Percentiles rank a stretch among this genome's conserved stretches.
phyloP scores from a whole-genome alignment of 2,888 invertebrate species.

The Cataglyphis altisquamis region DNA sequence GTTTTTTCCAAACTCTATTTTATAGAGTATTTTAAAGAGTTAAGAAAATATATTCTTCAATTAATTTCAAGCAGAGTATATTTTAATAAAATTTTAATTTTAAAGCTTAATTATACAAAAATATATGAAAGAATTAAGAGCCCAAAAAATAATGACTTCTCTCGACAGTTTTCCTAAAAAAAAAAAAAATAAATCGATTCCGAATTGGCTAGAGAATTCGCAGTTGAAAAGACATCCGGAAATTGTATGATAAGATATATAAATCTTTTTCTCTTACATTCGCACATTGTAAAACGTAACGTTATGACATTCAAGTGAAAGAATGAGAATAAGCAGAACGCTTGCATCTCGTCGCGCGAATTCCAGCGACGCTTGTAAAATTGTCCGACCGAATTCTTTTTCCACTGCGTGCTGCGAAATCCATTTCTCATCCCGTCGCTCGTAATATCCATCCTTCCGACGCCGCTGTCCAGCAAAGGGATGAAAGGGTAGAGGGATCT shows the following conservation, averaged over 20 bases:
- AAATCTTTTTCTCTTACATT: neutral
- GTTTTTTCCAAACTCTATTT: too few species aligned
- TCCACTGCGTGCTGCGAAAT: conserved; percentile 13
- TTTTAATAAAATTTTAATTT: neutral
- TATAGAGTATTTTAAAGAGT: neutral
- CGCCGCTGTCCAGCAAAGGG: conserved; percentile 27
- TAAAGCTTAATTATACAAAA: neutral
- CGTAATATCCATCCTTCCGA: conserved; percentile 39
- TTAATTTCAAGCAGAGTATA: neutral
- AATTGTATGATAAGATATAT: neutral
- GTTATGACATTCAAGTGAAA: neutral
- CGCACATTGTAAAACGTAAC: neutral
- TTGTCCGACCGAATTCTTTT: neutral
- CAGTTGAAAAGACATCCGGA: neutral
- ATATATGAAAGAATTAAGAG: neutral
- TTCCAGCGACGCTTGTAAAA: conserved; percentile 18
- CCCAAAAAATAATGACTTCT: neutral
- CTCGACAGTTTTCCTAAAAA: neutral
- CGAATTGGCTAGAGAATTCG: neutral
- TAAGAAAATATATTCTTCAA: neutral
- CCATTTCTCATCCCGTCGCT: neutral
- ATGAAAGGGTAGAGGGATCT: conserved; percentile 42
- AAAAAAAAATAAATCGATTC: neutral
- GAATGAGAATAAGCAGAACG: neutral
- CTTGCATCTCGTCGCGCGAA: neutral